Evolutionary conservation across 2,797 vertebrate genomes (phyloP), one percentile per base, ranked within the genome.

Genomic region (Acomys russatus): DNA sequence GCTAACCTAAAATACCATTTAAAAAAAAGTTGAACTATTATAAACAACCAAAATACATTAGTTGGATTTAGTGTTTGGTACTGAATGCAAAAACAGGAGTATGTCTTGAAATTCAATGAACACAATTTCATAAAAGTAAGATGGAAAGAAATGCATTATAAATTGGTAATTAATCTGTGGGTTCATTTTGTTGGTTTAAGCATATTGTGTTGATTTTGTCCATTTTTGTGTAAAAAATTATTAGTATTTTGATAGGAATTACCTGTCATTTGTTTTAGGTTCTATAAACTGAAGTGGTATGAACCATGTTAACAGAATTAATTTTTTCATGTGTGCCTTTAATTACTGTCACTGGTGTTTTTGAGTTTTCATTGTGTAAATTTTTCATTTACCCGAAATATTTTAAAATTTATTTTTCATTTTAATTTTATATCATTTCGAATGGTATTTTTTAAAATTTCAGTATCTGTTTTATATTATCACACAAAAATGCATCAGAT

Each of bases 111-210:
- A 92, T 87, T 82, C 71, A 70, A 17, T 85, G 51, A 14, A 87
- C 0, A 11, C 3, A 91, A 86, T 56, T 88, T 71, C 79, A 77
- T 11, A 86, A 90, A 85, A 64, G 33, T 51, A n/a, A 78, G 70
- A 61, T 51, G 49, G 78, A 92, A 90, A 35, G n/a, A 82, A 94
- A 54, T 0, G 28, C 6, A 91, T 61, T 77, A 11, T 71, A 89
- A 74, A 18, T 23, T 74, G 66, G 4, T 33, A 64, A 28, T 77
- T 82, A 85, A 94, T 59, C 22, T 28, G 74, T 49, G 28, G 3
- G 30, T 77, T 86, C 2, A 17, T 68, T 80, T 83, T 90, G 92
- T 84, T 85, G 9, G 6, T 64, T 94, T 94, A 64, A 91, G 92
- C 12, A 70, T 70, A 80, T 70, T 59, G n/a, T 61, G 3, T 9